Percentiles rank a stretch among this genome's conserved stretches.
Evolutionary conservation across 2,888 invertebrate species (phyloP).

Genomic region (Cosmia trapezina): DNA sequence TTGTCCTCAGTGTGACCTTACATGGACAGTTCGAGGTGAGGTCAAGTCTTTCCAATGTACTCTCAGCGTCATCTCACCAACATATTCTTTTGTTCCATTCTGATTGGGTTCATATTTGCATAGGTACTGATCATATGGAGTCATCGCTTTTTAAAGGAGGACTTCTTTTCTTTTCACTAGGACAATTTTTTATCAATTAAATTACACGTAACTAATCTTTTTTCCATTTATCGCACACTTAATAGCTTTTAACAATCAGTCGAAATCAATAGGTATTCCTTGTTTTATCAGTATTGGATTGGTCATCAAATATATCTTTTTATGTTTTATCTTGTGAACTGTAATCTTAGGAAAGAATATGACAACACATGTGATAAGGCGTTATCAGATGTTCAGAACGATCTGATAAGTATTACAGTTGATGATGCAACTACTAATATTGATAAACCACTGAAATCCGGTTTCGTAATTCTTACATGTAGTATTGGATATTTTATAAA

Average conservation of each 20-base stretch:
- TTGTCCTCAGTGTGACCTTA: constrained; percentile 21
- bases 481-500: too few relatives aligned
- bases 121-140: constrained; percentile 4
- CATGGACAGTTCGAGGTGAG: constrained; percentile 23
- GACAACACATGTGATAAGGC: constrained; percentile 21
- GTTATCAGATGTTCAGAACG: constrained; percentile 11
- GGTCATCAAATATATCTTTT: constrained; percentile 23
- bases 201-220: constrained; percentile 7
- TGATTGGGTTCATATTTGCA: constrained; percentile 2
- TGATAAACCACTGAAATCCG: neutral
- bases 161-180: neutral
- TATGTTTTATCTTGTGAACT: constrained; percentile 26
- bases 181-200: neutral
- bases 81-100: neutral
- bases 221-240: constrained; percentile 37
- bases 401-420: constrained; percentile 13
- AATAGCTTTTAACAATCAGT: constrained; percentile 35
- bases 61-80: neutral
- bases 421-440: constrained; percentile 12
- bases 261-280: constrained; percentile 34
- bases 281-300: constrained; percentile 49
- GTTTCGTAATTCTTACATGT: neutral
- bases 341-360: constrained; percentile 25
- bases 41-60: constrained; percentile 6
- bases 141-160: neutral